Percentiles rank a stretch among this genome's conserved stretches.
Conservation (phyloP, 1,140 invertebrate genomes). For the Tigriopus japonicus region DNA sequence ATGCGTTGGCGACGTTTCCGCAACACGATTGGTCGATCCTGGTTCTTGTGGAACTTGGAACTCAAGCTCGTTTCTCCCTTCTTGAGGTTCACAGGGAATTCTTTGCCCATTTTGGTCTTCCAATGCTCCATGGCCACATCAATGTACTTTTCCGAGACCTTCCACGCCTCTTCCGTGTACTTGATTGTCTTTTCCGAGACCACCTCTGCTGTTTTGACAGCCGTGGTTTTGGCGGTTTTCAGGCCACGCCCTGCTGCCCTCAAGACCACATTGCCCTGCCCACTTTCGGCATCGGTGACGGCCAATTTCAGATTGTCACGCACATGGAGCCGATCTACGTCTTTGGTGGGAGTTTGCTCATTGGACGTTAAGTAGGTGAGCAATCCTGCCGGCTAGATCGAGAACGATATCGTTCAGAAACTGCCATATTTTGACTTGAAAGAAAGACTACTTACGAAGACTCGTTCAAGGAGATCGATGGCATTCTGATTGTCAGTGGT, state of each 20-base stretch:
- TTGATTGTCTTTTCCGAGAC: background rate
- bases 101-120: conserved; percentile 50
- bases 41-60: conserved; percentile 31
- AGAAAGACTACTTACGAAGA: background rate
- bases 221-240: background rate
- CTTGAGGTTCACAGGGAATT: conserved; percentile 34
- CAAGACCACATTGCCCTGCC: conserved; percentile 16
- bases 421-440: too few species aligned
- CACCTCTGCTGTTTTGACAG: background rate
- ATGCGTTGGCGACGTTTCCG: conserved; percentile 71
- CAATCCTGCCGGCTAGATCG: conserved; percentile 55
- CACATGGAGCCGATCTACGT: conserved; percentile 55
- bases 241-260: conserved; percentile 15
- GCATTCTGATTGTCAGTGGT: conserved; percentile 66
- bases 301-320: conserved; percentile 90
- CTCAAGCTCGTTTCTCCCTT: conserved; percentile 28
- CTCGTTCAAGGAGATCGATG: conserved; percentile 1
- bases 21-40: conserved; percentile 63
- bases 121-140: conserved; percentile 71
- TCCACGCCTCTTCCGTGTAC: conserved; percentile 28
- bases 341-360: conserved; percentile 57
- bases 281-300: conserved; percentile 35
- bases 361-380: conserved; percentile 71
- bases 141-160: conserved; percentile 38
- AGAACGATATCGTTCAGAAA: background rate